These are phyloP conservation scores for Varroa destructor DNA, from an alignment of 1,140 invertebrate genomes.

Conservation along the genomic window DNA sequence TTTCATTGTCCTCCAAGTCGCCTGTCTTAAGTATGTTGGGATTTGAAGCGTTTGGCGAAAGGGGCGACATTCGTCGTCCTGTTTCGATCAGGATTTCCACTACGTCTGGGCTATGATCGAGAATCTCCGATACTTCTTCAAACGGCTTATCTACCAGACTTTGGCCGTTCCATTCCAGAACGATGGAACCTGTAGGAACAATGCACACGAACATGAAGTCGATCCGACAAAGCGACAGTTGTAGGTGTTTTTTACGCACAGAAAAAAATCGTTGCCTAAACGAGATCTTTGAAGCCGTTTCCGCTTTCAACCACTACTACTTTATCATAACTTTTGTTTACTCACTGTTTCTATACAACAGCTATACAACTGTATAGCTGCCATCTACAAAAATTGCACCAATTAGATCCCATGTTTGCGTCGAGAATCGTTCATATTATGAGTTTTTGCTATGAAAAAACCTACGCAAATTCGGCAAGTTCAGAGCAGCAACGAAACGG, in stretches of 20 bases:
- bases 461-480: too few relatives aligned
- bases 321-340: too few relatives aligned
- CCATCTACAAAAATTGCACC: too few relatives aligned
- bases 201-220: conserved; percentile 9
- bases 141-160: conserved; percentile 72
- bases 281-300: not conserved
- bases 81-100: conserved; percentile 67
- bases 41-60: conserved; percentile 22
- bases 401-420: too few relatives aligned
- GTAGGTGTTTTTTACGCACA: not conserved
- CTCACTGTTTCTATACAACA: too few relatives aligned
- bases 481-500: too few relatives aligned
- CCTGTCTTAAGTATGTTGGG: conserved; percentile 13
- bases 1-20: conserved; percentile 21
- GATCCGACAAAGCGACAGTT: conserved; percentile 15
- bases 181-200: conserved; percentile 38
- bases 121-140: conserved; percentile 68
- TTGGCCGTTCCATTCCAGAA: conserved; percentile 68
- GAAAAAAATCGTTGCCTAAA: not conserved
- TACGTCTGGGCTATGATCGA: conserved; percentile 63
- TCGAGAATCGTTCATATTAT: too few relatives aligned
- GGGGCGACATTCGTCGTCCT: conserved; percentile 28
- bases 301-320: too few relatives aligned
- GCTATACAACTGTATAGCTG: too few relatives aligned
- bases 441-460: too few relatives aligned